These are phyloP conservation scores for Lasioglossum malachurum DNA, from an alignment of 2,888 invertebrate species.

Conservation along the genomic window DNA sequence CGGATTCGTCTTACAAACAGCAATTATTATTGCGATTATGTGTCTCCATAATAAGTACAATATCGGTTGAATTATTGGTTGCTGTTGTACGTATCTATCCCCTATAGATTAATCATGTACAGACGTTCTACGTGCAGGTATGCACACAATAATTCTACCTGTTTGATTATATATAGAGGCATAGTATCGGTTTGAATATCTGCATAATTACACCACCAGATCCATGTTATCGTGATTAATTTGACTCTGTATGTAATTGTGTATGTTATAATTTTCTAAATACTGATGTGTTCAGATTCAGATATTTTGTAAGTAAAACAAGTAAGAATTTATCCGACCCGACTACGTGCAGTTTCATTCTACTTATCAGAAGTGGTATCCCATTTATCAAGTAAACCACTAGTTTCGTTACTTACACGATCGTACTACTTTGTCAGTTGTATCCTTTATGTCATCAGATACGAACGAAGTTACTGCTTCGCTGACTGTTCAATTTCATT, in stretches of 20 bases:
- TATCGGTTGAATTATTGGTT: not conserved
- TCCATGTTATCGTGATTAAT: not conserved
- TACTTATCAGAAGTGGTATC: not conserved
- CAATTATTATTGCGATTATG: no score
- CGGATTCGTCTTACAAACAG: no score
- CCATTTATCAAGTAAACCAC: not conserved
- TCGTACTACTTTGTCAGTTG: not conserved
- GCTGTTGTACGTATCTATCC: not conserved
- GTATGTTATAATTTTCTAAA: not conserved
- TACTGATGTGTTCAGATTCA: not conserved
- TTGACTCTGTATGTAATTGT: not conserved
- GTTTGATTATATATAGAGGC: not conserved
- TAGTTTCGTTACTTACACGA: not conserved
- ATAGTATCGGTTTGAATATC: not conserved
- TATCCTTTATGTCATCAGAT: not conserved
- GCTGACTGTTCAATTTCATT: slow-evolving; percentile 17
- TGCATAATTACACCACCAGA: not conserved
- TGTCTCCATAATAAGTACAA: not conserved
- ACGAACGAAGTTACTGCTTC: not conserved
- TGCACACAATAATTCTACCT: not conserved
- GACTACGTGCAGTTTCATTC: not conserved
- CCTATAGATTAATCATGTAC: not conserved
- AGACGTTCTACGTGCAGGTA: not conserved
- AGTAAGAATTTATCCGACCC: not conserved
- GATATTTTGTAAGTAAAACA: not conserved